phyloP scores from a whole-genome alignment of 2,797 vertebrate genomes.

The Sebastes minor region DNA sequence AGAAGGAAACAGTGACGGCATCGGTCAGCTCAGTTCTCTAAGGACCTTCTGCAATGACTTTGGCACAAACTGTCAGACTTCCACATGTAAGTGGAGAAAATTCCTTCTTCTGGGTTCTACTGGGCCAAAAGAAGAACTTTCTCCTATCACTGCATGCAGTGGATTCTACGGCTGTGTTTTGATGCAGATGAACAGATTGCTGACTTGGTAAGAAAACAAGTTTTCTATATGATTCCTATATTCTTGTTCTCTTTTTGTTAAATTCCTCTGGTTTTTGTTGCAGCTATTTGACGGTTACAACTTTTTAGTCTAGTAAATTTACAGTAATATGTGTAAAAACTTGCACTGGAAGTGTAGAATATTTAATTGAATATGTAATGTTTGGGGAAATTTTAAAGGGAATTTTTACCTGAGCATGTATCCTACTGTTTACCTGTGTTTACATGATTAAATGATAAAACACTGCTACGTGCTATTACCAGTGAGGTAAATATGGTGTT shows the following conservation, averaged over 20 bases:
- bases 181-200: constrained; percentile 25
- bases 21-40: background rate
- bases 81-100: constrained; percentile 5
- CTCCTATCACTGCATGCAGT: background rate
- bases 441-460: too few species aligned
- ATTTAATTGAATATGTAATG: background rate
- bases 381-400: background rate
- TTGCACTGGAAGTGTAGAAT: background rate
- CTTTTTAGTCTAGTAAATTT: background rate
- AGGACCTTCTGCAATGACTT: background rate
- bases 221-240: background rate
- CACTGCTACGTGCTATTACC: too few species aligned
- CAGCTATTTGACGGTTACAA: rapidly evolving
- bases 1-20: background rate
- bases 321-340: background rate
- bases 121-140: background rate
- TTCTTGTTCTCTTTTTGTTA: background rate
- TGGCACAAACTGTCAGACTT: background rate
- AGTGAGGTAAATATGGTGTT: background rate
- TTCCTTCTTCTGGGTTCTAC: background rate
- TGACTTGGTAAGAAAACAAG: constrained; percentile 57
- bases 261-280: background rate
- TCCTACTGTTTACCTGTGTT: too few species aligned
- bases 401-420: too few species aligned
- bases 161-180: constrained; percentile 7